A percentile compares a stretch with the other conserved stretches of the same genome.
These are phyloP conservation scores for Spongia lamella DNA, from an alignment of 37 sponge, comb jelly and placozoan genomes.

Conservation along the genomic window DNA sequence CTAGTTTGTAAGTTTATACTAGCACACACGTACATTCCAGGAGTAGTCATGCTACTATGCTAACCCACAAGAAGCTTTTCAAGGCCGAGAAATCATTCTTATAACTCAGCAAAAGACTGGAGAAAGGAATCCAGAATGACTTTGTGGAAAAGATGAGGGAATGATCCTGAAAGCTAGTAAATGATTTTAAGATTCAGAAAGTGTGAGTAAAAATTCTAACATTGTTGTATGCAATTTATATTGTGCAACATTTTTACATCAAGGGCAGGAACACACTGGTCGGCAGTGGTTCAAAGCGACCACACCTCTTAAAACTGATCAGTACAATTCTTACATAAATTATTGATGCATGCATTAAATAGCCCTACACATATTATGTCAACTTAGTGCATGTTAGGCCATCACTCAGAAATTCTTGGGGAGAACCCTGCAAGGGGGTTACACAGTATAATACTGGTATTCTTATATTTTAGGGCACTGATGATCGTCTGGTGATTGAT, in stretches of 20 bases:
- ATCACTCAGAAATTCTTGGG: too few species aligned
- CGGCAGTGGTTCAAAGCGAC: not conserved
- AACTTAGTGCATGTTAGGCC: too few species aligned
- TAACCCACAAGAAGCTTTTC: conserved; percentile 93
- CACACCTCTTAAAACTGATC: too few species aligned
- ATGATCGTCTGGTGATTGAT: conserved; percentile 86
- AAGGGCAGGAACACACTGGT: not conserved
- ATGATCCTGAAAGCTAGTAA: conserved; percentile 90
- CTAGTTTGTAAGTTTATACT: too few species aligned
- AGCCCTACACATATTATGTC: too few species aligned
- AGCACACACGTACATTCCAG: conserved; percentile 33
- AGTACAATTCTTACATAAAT: too few species aligned
- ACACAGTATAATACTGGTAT: not conserved
- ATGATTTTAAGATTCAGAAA: conserved; percentile 74
- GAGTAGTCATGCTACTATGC: conserved; percentile 90
- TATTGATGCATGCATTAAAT: too few species aligned
- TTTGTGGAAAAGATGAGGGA: conserved; percentile 98
- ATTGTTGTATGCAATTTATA: too few species aligned
- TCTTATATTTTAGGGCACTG: conserved; percentile 38
- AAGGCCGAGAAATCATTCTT: conserved; percentile 99
- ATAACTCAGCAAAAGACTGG: conserved; percentile 89
- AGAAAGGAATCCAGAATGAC: conserved; percentile 96
- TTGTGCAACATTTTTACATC: too few species aligned
- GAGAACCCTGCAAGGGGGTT: too few species aligned
- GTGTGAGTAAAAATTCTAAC: too few species aligned